A percentile compares a stretch with the other conserved stretches of the same genome.
Conservation (phyloP, 2,888 invertebrate genomes). For the Alloplasta piceator region DNA sequence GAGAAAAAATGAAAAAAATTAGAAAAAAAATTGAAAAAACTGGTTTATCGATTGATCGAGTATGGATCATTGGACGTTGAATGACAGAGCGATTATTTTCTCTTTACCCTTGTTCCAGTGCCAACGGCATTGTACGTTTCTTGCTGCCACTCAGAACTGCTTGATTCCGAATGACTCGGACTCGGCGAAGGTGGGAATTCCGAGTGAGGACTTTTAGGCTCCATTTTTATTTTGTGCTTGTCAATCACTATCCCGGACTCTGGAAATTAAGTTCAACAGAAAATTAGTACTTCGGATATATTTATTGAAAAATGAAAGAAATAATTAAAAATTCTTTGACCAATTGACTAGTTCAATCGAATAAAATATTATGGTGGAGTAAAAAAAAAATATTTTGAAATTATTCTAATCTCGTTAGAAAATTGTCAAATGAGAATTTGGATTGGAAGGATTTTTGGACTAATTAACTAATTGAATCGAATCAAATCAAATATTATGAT, state of each 20-base stretch:
- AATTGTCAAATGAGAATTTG: too few species aligned
- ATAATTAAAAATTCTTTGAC: not conserved
- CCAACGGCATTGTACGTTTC: slow-evolving; percentile 59
- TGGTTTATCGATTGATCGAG: not conserved
- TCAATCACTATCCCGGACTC: slow-evolving; percentile 52
- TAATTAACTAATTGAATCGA: too few species aligned
- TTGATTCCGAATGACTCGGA: slow-evolving; percentile 76
- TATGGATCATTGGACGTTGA: not conserved
- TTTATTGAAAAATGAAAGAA: not conserved
- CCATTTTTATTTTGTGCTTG: slow-evolving; percentile 72
- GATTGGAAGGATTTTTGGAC: too few species aligned
- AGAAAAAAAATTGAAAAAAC: not conserved
- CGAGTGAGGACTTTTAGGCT: slow-evolving; percentile 72
- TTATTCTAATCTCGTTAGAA: too few species aligned
- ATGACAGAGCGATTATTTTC: slow-evolving; percentile 1
- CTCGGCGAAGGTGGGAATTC: slow-evolving; percentile 76
- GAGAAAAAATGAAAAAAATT: slow-evolving; percentile 42
- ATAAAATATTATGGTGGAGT: too few species aligned
- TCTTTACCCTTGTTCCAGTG: slow-evolving; percentile 69
- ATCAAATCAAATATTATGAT: too few species aligned
- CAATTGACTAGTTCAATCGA: not conserved
- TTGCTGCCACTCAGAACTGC: slow-evolving; percentile 73
- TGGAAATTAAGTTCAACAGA: slow-evolving; percentile 25
- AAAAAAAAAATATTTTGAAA: too few species aligned
- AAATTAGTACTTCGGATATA: not conserved